Evolutionary conservation across 2,113 vertebrate species (phyloP), one percentile per base, ranked within the genome.

Genomic region (Puma concolor): DNA sequence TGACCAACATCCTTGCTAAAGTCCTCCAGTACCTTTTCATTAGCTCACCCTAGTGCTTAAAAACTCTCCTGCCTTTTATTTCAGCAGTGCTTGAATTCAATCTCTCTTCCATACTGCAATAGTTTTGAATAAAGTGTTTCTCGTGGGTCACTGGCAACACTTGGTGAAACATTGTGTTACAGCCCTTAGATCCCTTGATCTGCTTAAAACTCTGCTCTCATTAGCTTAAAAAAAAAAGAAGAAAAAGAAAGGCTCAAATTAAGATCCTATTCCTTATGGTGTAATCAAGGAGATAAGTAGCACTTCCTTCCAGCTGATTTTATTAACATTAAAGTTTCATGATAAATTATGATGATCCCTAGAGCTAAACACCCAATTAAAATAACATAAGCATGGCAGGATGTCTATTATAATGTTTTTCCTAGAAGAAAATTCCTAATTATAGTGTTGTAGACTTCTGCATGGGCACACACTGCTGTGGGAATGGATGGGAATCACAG

Each of bases 311-410:
- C 91, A 98, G 92, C 94, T 98, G 96, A 98, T 97, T 98, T 98
- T 99, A 98, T 97, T 98, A 99, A 95, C 97, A 98, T 98, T 98
- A 98, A 98, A 97, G 67, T 98, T 98, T 98, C 98, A 98, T 98
- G 94, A 98, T 95, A 98, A 98, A 98, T 98, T 98, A 98, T 97
- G 95, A 98, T 97, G 36, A 17, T 16, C 93, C 98, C 98, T 98
- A 97, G 90, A 99, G 98, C 98, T 98, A 98, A 98, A 97, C 64
- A 98, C 74, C 95, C 97, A 99, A 98, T 98, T 98, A 99, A 98
- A 98, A 98, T 97, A 99, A 97, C 97, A 98, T 97, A 98, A 98
- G 97, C 98, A 98, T 95, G 86, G 97, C 48, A 98, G 88, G 92
- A 96, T 97, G 85, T 98, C 98, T 98, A 94, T 97, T 98, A 98